These are phyloP conservation scores for Prionailurus viverrinus DNA, from an alignment of 2,113 vertebrate genomes.

Conservation along the genomic window DNA sequence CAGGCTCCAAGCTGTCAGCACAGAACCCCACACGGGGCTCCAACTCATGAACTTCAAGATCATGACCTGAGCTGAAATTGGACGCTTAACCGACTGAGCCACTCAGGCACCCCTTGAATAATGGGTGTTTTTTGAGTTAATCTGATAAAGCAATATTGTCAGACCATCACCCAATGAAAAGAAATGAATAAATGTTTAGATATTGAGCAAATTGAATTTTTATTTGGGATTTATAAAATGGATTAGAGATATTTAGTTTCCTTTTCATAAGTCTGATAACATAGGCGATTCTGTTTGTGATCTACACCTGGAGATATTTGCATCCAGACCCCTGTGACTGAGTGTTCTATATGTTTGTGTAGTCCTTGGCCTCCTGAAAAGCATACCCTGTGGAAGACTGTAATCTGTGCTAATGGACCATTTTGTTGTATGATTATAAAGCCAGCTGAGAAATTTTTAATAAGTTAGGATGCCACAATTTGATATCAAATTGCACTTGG, in stretches of 20 bases:
- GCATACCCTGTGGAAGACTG: not conserved
- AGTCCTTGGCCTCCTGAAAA: not conserved
- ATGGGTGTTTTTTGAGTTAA: too few relatives aligned
- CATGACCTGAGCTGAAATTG: too few relatives aligned
- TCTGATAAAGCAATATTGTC: not conserved
- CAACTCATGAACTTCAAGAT: too few relatives aligned
- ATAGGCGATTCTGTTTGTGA: not conserved
- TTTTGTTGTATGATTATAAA: not conserved
- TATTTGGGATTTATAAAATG: not conserved
- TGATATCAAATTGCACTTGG: not conserved
- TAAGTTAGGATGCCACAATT: slow-evolving; percentile 6
- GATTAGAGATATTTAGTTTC: not conserved
- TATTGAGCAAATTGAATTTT: not conserved
- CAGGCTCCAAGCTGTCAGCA: too few relatives aligned
- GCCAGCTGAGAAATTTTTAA: slow-evolving; percentile 14
- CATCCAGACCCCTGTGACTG: not conserved
- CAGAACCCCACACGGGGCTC: too few relatives aligned
- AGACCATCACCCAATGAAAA: not conserved
- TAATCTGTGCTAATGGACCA: not conserved
- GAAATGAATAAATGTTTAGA: not conserved
- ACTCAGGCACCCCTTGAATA: too few relatives aligned
- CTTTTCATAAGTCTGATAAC: not conserved
- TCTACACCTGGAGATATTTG: rapidly evolving
- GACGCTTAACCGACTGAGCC: too few relatives aligned
- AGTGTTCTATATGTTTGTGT: rapidly evolving